These are phyloP conservation scores for Timema cristinae DNA, from an alignment of 2,888 invertebrate species.

Conservation along the genomic window DNA sequence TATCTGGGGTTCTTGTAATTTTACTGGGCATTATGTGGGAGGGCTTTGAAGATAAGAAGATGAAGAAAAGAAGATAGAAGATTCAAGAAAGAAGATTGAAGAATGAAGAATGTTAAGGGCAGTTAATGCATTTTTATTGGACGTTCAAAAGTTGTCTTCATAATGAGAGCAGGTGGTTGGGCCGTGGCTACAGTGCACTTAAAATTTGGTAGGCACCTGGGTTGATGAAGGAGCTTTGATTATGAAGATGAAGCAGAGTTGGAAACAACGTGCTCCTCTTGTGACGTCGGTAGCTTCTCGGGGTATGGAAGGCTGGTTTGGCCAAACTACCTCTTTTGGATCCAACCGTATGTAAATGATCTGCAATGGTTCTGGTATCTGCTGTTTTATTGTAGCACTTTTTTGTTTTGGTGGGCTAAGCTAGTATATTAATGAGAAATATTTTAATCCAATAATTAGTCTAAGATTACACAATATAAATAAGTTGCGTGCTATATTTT, in stretches of 20 bases:
- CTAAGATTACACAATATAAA: too few relatives aligned
- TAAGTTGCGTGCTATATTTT: too few relatives aligned
- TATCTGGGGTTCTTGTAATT: too few relatives aligned
- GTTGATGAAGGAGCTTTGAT: slow-evolving; percentile 13
- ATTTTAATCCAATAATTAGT: too few relatives aligned
- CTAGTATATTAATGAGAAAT: too few relatives aligned
- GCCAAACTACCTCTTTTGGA: slow-evolving; percentile 22
- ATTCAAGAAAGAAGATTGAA: slow-evolving; percentile 41
- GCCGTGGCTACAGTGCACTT: slow-evolving; percentile 23
- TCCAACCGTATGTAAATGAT: slow-evolving; percentile 27
- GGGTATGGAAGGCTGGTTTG: slow-evolving; percentile 22
- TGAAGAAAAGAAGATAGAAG: slow-evolving; percentile 49
- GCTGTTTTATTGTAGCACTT: not conserved
- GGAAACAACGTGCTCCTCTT: slow-evolving; percentile 15
- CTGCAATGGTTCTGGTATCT: slow-evolving; percentile 20
- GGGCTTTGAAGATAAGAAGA: slow-evolving; percentile 42
- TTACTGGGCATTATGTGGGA: slow-evolving; percentile 33
- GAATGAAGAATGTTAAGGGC: not conserved
- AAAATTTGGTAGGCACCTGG: slow-evolving; percentile 17
- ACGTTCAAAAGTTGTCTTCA: slow-evolving; percentile 5
- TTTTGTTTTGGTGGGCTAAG: too few relatives aligned
- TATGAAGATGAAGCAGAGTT: slow-evolving; percentile 21
- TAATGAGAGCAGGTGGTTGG: slow-evolving; percentile 5
- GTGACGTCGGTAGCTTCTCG: slow-evolving; percentile 23
- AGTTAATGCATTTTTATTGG: slow-evolving; percentile 9